A percentile compares a stretch with the other conserved stretches of the same genome.
Conservation (phyloP, 2,113 vertebrate genomes). For the Vidua chalybeata region DNA sequence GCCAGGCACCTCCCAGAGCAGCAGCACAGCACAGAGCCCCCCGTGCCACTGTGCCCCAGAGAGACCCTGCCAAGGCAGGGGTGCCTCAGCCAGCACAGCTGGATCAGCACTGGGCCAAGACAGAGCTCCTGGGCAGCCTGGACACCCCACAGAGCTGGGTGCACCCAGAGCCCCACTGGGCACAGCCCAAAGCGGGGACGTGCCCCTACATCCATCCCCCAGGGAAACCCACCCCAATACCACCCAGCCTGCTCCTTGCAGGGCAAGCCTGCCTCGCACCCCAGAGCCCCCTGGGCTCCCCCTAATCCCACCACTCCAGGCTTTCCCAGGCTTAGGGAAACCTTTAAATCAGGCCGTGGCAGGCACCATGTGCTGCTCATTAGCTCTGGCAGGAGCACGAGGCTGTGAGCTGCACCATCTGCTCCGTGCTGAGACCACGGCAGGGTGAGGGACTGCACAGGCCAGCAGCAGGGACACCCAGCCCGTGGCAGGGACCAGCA, state of each 20-base stretch:
- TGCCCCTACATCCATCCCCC: background rate
- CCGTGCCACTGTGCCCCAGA: accelerated
- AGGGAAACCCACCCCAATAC: accelerated
- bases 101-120: background rate
- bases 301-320: background rate
- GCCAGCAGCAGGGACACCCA: background rate
- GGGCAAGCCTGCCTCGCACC: background rate
- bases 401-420: background rate
- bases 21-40: background rate
- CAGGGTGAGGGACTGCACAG: accelerated
- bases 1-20: background rate
- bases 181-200: accelerated
- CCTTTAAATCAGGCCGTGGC: slow-evolving; percentile 1
- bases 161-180: background rate
- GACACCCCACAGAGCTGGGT: background rate
- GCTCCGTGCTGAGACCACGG: background rate
- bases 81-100: background rate
- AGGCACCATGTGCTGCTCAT: slow-evolving; percentile 17
- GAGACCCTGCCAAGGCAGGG: background rate
- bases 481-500: background rate
- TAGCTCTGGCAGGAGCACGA: slow-evolving; percentile 15
- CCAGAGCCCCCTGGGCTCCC: background rate
- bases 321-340: slow-evolving; percentile 32
- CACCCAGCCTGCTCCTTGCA: background rate
- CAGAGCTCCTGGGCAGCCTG: background rate